Evolutionary conservation across 2,888 invertebrate genomes (phyloP).

Genomic region (Brachynemurus nebulosus): DNA sequence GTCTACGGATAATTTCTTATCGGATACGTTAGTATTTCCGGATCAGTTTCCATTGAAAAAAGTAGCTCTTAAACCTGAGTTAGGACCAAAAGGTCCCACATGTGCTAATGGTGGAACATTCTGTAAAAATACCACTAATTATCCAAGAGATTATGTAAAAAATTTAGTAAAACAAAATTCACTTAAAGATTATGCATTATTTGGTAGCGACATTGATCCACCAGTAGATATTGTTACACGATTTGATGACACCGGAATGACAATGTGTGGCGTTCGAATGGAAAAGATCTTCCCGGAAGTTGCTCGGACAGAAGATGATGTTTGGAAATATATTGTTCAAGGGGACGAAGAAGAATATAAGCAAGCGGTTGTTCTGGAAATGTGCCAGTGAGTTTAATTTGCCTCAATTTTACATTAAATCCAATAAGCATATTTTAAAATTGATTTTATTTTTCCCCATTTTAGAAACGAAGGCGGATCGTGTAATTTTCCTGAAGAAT

Average conservation of each 20-base stretch:
- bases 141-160: not conserved
- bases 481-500: conserved; percentile 36
- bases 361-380: conserved; percentile 61
- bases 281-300: conserved; percentile 46
- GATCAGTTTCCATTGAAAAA: too few relatives aligned
- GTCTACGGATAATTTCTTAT: too few relatives aligned
- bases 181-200: not conserved
- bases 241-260: conserved; percentile 18
- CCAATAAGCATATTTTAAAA: conserved; percentile 1
- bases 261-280: conserved; percentile 26
- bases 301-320: conserved; percentile 42
- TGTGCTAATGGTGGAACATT: not conserved
- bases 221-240: not conserved
- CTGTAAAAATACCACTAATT: not conserved
- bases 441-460: conserved; percentile 10
- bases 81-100: too few relatives aligned
- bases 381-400: conserved; percentile 47
- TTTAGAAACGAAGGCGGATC: conserved; percentile 29
- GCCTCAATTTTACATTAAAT: conserved; percentile 7
- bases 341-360: conserved; percentile 47
- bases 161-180: not conserved
- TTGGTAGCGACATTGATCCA: not conserved
- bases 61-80: too few relatives aligned
- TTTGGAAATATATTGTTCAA: conserved; percentile 57
- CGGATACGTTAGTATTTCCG: too few relatives aligned